phyloP scores from a whole-genome alignment of 37 sponge, comb jelly and placozoan genomes.

The Agelas oroides region DNA sequence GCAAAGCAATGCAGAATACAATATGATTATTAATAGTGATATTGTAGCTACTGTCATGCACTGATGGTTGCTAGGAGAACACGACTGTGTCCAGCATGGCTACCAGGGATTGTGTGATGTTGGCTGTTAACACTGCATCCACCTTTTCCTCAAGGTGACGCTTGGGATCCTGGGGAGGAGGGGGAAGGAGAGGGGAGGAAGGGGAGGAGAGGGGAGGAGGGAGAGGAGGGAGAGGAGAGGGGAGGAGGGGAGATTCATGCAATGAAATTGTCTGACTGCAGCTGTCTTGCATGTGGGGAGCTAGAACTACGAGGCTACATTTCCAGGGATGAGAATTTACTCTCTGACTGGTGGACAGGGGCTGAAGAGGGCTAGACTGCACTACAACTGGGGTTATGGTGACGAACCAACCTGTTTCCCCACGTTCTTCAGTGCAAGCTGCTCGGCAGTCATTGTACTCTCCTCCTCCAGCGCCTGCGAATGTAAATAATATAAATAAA shows the following conservation, averaged over 20 bases:
- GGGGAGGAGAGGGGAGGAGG: slow-evolving; percentile 8
- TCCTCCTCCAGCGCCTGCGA: slow-evolving; percentile 92
- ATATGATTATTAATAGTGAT: no score
- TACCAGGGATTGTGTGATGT: slow-evolving; percentile 96
- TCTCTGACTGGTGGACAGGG: no score
- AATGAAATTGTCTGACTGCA: neutral
- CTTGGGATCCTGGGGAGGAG: slow-evolving; percentile 89
- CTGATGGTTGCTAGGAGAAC: slow-evolving; percentile 80
- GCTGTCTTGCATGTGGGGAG: no score
- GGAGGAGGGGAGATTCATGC: neutral
- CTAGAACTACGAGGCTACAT: no score
- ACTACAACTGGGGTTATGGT: no score
- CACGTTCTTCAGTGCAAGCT: slow-evolving; percentile 96
- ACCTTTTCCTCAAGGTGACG: slow-evolving; percentile 98
- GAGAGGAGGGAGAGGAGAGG: no score
- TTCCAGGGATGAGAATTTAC: no score
- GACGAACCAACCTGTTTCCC: slow-evolving; percentile 98
- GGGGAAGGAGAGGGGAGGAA: neutral
- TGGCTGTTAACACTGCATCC: slow-evolving; percentile 89
- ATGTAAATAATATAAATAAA: no score
- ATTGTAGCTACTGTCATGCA: no score
- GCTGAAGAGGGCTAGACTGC: no score
- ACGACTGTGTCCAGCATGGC: slow-evolving; percentile 99
- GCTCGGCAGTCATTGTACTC: slow-evolving; percentile 89
- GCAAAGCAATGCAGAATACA: no score